These are phyloP conservation scores for Aspidapion aeneum DNA, from an alignment of 2,888 invertebrate species.

Conservation along the genomic window DNA sequence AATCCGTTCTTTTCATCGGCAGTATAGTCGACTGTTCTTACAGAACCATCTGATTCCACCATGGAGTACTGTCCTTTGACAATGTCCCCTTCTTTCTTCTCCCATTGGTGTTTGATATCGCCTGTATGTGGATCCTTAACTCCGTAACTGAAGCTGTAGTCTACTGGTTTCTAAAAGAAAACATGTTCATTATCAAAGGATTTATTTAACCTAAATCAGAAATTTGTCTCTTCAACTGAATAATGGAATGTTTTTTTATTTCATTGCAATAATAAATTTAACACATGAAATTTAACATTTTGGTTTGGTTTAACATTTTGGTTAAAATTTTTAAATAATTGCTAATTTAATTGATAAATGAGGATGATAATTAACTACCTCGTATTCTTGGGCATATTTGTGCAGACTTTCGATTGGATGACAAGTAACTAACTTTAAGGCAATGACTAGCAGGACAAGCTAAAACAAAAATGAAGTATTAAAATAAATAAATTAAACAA, in stretches of 20 bases:
- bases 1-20: conserved; percentile 57
- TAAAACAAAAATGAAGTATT: conserved; percentile 12
- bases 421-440: conserved; percentile 12
- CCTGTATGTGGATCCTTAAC: conserved; percentile 58
- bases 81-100: conserved; percentile 58
- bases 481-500: conserved; percentile 3
- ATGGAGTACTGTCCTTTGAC: conserved; percentile 65
- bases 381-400: conserved; percentile 29
- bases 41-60: conserved; percentile 63
- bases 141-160: conserved; percentile 61
- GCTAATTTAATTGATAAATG: too few species aligned
- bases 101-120: conserved; percentile 61
- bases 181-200: conserved; percentile 4
- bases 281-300: conserved; percentile 9
- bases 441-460: conserved; percentile 12
- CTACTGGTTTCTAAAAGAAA: conserved; percentile 52
- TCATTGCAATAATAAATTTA: conserved; percentile 15
- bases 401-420: conserved; percentile 6
- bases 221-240: too few species aligned
- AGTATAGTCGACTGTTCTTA: conserved; percentile 59
- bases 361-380: too few species aligned
- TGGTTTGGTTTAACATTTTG: too few species aligned
- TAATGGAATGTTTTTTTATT: conserved; percentile 11
- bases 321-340: too few species aligned
- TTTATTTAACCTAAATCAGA: too few species aligned